These are phyloP conservation scores for Genyomyrus donnyi DNA, from an alignment of 2,113 vertebrate species.

Conservation along the genomic window DNA sequence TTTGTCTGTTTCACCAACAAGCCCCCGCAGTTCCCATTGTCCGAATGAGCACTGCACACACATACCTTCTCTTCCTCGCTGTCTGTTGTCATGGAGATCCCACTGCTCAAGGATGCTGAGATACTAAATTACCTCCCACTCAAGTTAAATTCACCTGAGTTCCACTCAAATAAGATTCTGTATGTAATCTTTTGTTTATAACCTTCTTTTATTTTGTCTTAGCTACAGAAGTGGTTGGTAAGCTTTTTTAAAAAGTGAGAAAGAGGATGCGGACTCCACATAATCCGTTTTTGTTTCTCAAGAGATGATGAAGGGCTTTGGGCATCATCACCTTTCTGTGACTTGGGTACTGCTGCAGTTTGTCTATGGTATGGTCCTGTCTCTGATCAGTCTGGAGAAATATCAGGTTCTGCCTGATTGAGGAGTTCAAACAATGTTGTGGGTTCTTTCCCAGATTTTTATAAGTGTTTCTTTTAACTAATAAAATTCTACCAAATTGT, in stretches of 20 bases:
- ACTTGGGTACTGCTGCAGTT: conserved; percentile 83
- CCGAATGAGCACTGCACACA: background rate
- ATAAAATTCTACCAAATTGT: background rate
- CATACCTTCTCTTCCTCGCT: background rate
- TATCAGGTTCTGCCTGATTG: conserved; percentile 65
- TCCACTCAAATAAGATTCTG: background rate
- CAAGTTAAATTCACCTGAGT: conserved; percentile 10
- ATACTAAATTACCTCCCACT: conserved; percentile 18
- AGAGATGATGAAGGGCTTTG: conserved; percentile 74
- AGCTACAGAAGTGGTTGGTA: background rate
- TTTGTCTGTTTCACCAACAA: background rate
- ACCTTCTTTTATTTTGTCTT: background rate
- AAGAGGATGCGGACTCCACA: background rate
- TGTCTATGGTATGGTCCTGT: conserved; percentile 83
- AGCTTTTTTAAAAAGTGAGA: background rate
- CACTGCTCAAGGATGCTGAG: conserved; percentile 35
- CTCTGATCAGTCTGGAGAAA: conserved; percentile 67
- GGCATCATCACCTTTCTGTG: conserved; percentile 69
- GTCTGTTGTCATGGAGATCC: conserved; percentile 37
- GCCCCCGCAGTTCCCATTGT: background rate
- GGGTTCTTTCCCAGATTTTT: background rate
- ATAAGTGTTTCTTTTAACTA: background rate
- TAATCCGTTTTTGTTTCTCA: conserved; percentile 35
- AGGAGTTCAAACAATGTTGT: background rate
- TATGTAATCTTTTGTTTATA: background rate